phyloP scores from a whole-genome alignment of 1,140 invertebrate genomes.

The Batillaria attramentaria region DNA sequence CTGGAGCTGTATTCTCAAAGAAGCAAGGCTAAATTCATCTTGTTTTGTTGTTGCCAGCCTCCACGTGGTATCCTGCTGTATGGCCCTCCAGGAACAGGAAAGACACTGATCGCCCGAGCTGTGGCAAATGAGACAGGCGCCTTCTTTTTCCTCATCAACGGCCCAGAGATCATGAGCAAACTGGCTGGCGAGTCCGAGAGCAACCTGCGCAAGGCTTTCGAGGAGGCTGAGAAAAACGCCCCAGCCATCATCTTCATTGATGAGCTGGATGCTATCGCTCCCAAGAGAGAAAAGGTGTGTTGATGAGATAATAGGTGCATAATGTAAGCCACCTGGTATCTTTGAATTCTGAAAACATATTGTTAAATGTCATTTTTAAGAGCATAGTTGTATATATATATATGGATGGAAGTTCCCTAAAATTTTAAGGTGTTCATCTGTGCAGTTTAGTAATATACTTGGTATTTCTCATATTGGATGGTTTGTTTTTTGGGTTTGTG shows the following conservation, averaged over 20 bases:
- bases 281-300: slow-evolving; percentile 95
- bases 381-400: background rate
- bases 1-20: no score
- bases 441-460: no score
- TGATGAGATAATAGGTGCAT: no score
- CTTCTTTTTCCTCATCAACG: slow-evolving; percentile 99
- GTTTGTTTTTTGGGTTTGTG: no score
- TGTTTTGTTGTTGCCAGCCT: slow-evolving; percentile 80
- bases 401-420: no score
- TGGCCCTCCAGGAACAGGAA: slow-evolving; percentile 96
- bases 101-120: slow-evolving; percentile 98
- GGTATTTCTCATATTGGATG: no score
- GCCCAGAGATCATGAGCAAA: slow-evolving; percentile 99
- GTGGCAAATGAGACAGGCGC: slow-evolving; percentile 99
- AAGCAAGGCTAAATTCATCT: no score
- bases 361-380: background rate
- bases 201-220: slow-evolving; percentile 97
- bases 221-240: slow-evolving; percentile 99
- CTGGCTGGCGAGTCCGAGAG: slow-evolving; percentile 98
- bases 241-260: slow-evolving; percentile 99
- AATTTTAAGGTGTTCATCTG: no score
- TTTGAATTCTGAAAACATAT: background rate
- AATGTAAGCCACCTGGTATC: background rate
- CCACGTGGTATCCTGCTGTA: slow-evolving; percentile 95
- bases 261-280: slow-evolving; percentile 99